Evolutionary conservation across 2,113 vertebrate genomes (phyloP).

Genomic region (Nanger granti): DNA sequence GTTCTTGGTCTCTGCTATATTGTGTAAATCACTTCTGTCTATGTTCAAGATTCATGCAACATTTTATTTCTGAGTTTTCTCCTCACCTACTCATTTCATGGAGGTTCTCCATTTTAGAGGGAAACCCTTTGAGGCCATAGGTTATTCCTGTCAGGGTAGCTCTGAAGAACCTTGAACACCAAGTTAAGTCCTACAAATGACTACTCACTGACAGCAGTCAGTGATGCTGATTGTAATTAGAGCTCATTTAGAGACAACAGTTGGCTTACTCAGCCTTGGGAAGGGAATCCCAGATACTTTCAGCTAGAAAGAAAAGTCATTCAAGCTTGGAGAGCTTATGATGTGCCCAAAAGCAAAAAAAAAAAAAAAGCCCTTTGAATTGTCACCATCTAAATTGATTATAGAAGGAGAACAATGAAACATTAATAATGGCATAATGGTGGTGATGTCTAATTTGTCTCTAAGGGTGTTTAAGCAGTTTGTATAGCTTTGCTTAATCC

Average conservation of each 20-base stretch:
- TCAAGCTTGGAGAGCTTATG: neutral
- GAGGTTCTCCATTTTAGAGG: neutral
- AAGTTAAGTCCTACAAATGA: neutral
- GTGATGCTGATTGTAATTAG: neutral
- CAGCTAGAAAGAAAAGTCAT: neutral
- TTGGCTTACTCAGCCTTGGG: slow-evolving; percentile 22
- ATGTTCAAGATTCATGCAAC: neutral
- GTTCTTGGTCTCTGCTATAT: neutral
- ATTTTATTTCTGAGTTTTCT: neutral
- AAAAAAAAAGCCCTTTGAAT: neutral
- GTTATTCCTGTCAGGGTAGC: neutral
- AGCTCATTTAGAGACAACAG: neutral
- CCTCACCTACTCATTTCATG: neutral
- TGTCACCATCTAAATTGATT: neutral
- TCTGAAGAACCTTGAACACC: neutral
- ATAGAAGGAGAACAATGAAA: slow-evolving; percentile 1
- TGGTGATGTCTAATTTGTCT: neutral
- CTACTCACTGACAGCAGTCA: neutral
- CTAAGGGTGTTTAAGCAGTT: neutral
- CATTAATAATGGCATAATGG: neutral
- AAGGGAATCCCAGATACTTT: neutral
- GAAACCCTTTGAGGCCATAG: neutral
- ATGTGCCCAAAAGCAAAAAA: neutral
- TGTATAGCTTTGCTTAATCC: neutral
- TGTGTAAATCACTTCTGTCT: neutral